phyloP scores from a whole-genome alignment of 2,797 vertebrate genomes.

The Siniperca scherzeri region DNA sequence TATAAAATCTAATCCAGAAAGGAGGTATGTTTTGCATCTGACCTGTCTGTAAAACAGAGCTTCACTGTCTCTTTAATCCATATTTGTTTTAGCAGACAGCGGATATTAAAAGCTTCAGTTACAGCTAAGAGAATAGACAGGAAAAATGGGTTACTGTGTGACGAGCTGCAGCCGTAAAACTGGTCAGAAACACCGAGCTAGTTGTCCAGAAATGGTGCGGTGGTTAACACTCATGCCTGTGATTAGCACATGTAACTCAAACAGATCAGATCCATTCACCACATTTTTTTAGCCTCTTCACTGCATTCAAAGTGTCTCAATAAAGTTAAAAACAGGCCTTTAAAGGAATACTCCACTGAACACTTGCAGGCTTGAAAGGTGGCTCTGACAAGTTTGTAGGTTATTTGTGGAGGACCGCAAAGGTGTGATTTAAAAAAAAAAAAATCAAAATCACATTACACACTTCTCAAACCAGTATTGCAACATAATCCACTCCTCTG shows the following conservation, averaged over 20 bases:
- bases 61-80: conserved; percentile 47
- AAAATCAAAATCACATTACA: neutral
- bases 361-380: neutral
- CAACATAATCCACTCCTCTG: neutral
- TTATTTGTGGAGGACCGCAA: too few species aligned
- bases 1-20: conserved; percentile 10
- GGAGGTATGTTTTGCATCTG: conserved; percentile 27
- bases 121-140: conserved; percentile 31
- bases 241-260: neutral
- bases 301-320: neutral
- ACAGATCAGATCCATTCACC: neutral
- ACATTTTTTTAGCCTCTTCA: too few species aligned
- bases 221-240: neutral
- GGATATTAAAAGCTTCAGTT: conserved; percentile 53
- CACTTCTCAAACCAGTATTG: neutral
- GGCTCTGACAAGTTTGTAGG: neutral
- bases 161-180: conserved; percentile 6
- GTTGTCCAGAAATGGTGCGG: conserved; percentile 8
- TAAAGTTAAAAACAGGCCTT: neutral
- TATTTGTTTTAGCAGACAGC: conserved; percentile 44
- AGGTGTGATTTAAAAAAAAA: neutral
- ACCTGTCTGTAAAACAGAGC: conserved; percentile 13
- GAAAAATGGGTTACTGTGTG: conserved; percentile 15
- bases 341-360: neutral
- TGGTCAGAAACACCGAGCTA: neutral